These are phyloP conservation scores for Patella pellucida DNA, from an alignment of 2,888 invertebrate species.

Conservation along the genomic window DNA sequence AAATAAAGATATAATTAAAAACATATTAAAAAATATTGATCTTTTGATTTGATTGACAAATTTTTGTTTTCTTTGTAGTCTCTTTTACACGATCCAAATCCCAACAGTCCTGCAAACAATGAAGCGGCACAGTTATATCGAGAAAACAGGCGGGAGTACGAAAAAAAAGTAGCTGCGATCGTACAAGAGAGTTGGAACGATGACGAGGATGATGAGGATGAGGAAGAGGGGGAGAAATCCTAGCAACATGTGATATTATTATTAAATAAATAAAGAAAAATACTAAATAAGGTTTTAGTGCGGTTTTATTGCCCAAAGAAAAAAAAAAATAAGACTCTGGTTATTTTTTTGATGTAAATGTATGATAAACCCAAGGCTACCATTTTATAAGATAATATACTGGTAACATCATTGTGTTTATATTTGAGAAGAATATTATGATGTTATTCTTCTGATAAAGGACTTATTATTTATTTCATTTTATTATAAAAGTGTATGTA, in stretches of 20 bases:
- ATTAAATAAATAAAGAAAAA: no score
- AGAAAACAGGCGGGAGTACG: slow-evolving; percentile 98
- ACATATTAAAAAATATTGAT: not conserved
- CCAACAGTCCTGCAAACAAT: slow-evolving; percentile 98
- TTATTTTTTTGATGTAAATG: no score
- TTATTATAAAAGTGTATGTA: no score
- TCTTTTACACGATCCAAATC: slow-evolving; percentile 98
- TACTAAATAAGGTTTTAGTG: no score
- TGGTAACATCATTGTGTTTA: no score
- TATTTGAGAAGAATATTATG: no score
- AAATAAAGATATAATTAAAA: not conserved
- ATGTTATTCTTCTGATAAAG: no score
- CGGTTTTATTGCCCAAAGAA: no score
- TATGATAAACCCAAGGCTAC: no score
- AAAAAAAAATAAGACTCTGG: no score
- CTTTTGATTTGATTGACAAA: not conserved
- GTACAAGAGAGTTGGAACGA: slow-evolving; percentile 94
- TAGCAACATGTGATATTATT: not conserved
- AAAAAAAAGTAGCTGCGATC: slow-evolving; percentile 98
- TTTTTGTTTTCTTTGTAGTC: slow-evolving; percentile 79
- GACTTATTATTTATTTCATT: no score
- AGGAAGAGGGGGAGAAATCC: slow-evolving; percentile 11
- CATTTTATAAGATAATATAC: no score
- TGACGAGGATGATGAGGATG: slow-evolving; percentile 63
- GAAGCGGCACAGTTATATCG: slow-evolving; percentile 99